Conservation (phyloP, 2,797 vertebrate genomes). For the Cyprinodon diabolis region DNA sequence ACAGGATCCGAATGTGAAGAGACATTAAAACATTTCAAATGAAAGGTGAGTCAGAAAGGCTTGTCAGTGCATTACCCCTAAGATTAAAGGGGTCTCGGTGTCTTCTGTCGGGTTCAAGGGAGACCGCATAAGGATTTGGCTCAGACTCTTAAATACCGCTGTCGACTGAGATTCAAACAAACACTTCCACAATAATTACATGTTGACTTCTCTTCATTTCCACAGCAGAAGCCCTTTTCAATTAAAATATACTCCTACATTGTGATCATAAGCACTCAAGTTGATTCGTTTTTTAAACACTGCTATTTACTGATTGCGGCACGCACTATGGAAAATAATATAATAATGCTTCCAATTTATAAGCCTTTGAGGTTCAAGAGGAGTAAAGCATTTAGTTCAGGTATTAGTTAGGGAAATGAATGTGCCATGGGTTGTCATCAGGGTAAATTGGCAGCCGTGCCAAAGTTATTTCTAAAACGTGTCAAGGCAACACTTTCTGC, state of each 20-base stretch:
- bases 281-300: slow-evolving; percentile 22
- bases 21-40: slow-evolving; percentile 80
- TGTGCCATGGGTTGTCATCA: slow-evolving; percentile 61
- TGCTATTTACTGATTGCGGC: slow-evolving; percentile 66
- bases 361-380: slow-evolving; percentile 49
- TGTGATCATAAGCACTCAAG: slow-evolving; percentile 65
- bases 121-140: slow-evolving; percentile 79
- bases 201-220: slow-evolving; percentile 73
- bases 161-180: slow-evolving; percentile 79
- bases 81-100: slow-evolving; percentile 80
- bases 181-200: slow-evolving; percentile 81
- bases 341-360: slow-evolving; percentile 44
- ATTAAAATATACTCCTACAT: slow-evolving; percentile 61
- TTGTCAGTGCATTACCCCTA: slow-evolving; percentile 74
- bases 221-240: slow-evolving; percentile 50
- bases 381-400: slow-evolving; percentile 71
- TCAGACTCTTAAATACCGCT: slow-evolving; percentile 79
- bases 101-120: slow-evolving; percentile 78
- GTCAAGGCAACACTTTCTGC: slow-evolving; percentile 41
- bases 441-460: slow-evolving; percentile 53
- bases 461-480: slow-evolving; percentile 46
- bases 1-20: slow-evolving; percentile 70
- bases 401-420: slow-evolving; percentile 73
- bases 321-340: slow-evolving; percentile 40
- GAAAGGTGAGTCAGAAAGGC: slow-evolving; percentile 76